A percentile compares a stretch with the other conserved stretches of the same genome.
These are phyloP conservation scores for Octopus sinensis DNA, from an alignment of 1,140 invertebrate species.

Conservation along the genomic window DNA sequence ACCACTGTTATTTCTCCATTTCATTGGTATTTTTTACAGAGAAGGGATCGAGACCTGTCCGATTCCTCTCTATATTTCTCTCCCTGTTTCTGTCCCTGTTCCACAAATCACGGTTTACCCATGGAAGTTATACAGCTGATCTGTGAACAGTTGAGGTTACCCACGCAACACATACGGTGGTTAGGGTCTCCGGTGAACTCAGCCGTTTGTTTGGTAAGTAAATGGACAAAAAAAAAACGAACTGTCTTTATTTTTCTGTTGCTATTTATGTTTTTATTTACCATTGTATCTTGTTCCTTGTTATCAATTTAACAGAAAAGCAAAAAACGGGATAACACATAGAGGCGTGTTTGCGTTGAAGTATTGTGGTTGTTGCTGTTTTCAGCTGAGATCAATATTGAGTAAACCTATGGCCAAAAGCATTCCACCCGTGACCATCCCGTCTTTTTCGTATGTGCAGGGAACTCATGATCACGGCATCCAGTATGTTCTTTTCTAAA, in stretches of 20 bases:
- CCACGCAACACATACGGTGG: neutral
- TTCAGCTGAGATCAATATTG: neutral
- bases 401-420: neutral
- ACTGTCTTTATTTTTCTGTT: neutral
- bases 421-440: neutral
- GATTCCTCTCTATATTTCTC: too few relatives aligned
- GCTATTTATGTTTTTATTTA: neutral
- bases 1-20: too few relatives aligned
- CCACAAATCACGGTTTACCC: neutral
- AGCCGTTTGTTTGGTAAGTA: constrained; percentile 3
- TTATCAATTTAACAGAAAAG: neutral
- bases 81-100: too few relatives aligned
- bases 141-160: neutral
- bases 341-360: neutral
- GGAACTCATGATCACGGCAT: neutral
- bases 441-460: neutral
- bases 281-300: neutral
- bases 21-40: too few relatives aligned
- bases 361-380: neutral
- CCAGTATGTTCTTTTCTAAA: too few relatives aligned
- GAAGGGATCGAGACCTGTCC: too few relatives aligned
- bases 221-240: neutral
- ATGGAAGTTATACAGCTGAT: neutral
- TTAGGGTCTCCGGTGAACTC: neutral
- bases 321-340: neutral